These are phyloP conservation scores for Alethe diademata DNA, from an alignment of 2,113 vertebrate species.

Conservation along the genomic window DNA sequence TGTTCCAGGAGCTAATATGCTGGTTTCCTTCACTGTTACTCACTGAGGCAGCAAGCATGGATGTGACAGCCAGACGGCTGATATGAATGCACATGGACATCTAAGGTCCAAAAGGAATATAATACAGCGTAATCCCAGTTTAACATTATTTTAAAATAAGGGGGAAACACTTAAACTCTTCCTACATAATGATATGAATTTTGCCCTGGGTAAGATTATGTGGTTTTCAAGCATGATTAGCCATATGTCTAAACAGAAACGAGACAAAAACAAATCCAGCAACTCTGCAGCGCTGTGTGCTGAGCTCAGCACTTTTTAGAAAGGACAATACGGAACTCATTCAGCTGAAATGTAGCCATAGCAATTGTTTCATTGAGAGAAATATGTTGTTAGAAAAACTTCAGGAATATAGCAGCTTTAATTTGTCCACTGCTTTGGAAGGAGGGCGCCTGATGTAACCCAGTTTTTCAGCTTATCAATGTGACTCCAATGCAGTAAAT, in stretches of 20 bases:
- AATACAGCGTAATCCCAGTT: conserved; percentile 44
- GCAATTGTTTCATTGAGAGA: conserved; percentile 26
- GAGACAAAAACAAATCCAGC: conserved; percentile 44
- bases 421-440: neutral
- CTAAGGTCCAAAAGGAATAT: conserved; percentile 33
- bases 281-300: neutral
- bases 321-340: neutral
- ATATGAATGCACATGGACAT: conserved; percentile 49
- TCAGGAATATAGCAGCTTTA: neutral
- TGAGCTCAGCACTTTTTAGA: conserved; percentile 2
- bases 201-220: conserved; percentile 58
- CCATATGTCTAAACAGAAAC: conserved; percentile 58
- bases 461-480: neutral
- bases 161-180: conserved; percentile 50
- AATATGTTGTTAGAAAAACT: neutral
- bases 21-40: conserved; percentile 27
- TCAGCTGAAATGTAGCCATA: neutral
- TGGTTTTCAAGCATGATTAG: conserved; percentile 61
- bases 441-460: neutral
- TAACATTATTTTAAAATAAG: conserved; percentile 48
- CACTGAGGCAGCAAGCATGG: conserved; percentile 23
- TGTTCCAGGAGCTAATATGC: conserved; percentile 44
- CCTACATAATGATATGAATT: conserved; percentile 34
- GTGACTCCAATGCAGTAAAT: neutral
- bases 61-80: conserved; percentile 46